Evolutionary conservation across 2,888 invertebrate genomes (phyloP).

Genomic region (Diachrysia chrysitis): DNA sequence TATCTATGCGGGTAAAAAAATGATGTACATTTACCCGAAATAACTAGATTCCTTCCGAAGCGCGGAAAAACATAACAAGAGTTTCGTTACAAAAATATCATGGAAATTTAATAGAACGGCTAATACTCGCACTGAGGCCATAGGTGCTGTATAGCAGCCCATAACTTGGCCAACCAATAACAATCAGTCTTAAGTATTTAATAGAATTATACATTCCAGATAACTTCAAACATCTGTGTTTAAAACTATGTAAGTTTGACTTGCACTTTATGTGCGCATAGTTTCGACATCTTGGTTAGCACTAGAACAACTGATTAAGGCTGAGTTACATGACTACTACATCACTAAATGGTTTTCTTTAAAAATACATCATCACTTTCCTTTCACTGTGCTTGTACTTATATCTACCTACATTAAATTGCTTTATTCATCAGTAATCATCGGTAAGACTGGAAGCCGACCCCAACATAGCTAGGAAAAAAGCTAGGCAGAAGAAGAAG

Average conservation of each 20-base stretch:
- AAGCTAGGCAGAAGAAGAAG: too few species aligned
- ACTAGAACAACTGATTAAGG: conserved; percentile 17
- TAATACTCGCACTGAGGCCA: conserved; percentile 12
- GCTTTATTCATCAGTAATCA: too few species aligned
- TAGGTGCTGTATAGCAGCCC: conserved; percentile 13
- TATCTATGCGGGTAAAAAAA: too few species aligned
- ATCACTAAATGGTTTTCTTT: too few species aligned
- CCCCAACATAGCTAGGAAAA: too few species aligned
- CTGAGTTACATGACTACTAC: neutral
- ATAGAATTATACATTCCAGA: too few species aligned
- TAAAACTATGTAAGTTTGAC: conserved; percentile 7
- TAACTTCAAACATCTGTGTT: too few species aligned
- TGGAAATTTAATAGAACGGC: conserved; percentile 30
- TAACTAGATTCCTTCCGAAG: conserved; percentile 11
- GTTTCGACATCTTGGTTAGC: conserved; percentile 6
- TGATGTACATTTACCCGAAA: neutral
- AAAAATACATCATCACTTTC: too few species aligned
- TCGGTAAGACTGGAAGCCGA: too few species aligned
- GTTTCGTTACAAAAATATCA: conserved; percentile 20
- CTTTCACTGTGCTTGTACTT: too few species aligned
- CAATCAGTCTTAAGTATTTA: conserved; percentile 15
- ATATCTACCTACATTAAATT: too few species aligned
- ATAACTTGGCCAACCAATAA: conserved; percentile 16
- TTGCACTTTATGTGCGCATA: conserved; percentile 8
- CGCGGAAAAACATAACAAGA: conserved; percentile 15